A percentile compares a stretch with the other conserved stretches of the same genome.
phyloP scores from a whole-genome alignment of 2,113 vertebrate species.

The Menura novaehollandiae region DNA sequence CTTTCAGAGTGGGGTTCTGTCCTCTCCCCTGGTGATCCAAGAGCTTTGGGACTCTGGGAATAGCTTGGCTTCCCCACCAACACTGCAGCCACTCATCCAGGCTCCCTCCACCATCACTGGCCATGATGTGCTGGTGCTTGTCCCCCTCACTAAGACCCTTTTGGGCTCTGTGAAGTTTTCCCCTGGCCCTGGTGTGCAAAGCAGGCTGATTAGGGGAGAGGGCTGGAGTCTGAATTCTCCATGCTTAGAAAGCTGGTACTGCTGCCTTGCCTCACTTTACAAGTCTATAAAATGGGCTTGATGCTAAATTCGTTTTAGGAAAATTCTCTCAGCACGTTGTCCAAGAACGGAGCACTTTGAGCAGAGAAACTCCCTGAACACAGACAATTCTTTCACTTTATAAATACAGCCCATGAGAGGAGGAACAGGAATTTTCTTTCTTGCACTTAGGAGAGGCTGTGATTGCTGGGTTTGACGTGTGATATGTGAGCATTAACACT shows the following conservation, averaged over 20 bases:
- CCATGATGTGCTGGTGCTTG: neutral
- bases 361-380: neutral
- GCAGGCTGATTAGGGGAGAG: neutral
- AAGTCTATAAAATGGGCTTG: neutral
- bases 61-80: neutral
- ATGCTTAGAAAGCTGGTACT: neutral
- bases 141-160: neutral
- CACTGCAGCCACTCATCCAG: no score
- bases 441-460: neutral
- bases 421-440: neutral
- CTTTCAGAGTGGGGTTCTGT: neutral
- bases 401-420: neutral
- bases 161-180: neutral
- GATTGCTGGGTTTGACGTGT: neutral
- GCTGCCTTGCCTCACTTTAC: neutral
- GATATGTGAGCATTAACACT: neutral
- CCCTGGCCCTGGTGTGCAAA: neutral
- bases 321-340: neutral
- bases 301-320: neutral
- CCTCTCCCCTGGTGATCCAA: neutral
- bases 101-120: neutral
- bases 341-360: neutral
- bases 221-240: neutral
- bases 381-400: neutral
- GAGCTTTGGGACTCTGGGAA: neutral